These are phyloP conservation scores for Trachops cirrhosus DNA, from an alignment of 2,797 vertebrate genomes.

Conservation along the genomic window DNA sequence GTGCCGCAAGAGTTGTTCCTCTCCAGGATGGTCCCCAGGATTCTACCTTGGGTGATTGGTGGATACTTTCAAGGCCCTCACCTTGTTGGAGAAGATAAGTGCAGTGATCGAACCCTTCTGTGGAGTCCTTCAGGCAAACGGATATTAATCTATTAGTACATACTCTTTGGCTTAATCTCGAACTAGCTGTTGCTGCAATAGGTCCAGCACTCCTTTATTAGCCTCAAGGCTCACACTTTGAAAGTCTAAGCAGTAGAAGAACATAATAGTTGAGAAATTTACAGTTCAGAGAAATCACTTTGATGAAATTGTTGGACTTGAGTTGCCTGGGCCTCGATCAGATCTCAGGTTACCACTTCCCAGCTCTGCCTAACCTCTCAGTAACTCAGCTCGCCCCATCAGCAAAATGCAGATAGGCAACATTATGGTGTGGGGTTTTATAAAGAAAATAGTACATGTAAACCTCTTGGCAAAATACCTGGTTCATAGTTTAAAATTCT, in stretches of 20 bases:
- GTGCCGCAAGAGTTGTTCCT: background rate
- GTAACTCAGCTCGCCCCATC: background rate
- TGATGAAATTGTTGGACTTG: background rate
- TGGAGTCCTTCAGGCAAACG: background rate
- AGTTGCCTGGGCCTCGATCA: background rate
- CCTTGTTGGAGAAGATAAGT: background rate
- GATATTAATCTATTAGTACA: background rate
- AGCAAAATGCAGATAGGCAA: background rate
- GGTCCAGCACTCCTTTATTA: background rate
- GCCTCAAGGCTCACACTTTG: background rate
- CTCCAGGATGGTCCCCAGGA: background rate
- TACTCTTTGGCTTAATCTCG: background rate
- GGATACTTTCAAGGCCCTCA: background rate
- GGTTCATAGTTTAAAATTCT: background rate
- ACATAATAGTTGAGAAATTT: background rate
- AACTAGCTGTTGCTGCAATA: background rate
- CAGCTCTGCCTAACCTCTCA: background rate
- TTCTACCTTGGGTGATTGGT: background rate
- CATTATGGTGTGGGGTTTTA: background rate
- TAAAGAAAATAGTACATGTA: background rate
- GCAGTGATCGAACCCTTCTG: background rate
- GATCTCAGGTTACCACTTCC: background rate
- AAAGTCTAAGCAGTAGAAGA: background rate
- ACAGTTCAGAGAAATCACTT: background rate
- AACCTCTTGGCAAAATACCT: background rate